Evolutionary conservation across 2,113 vertebrate genomes (phyloP).

Genomic region (Edolisoma coerulescens): DNA sequence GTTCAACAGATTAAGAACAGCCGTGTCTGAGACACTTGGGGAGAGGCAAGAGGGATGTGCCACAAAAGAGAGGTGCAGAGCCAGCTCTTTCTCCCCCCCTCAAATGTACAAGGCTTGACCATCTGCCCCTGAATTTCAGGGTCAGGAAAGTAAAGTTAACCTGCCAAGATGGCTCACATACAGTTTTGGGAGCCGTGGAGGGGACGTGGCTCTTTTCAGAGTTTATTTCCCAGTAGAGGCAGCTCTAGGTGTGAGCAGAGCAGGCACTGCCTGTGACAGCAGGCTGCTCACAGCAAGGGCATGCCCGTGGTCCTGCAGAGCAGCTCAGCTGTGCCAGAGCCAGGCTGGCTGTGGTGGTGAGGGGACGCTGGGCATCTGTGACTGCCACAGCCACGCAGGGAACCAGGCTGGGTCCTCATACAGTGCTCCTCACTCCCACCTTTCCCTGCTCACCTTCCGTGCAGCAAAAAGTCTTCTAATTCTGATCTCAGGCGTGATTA

Average conservation of each 20-base stretch:
- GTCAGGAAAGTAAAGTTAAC: neutral
- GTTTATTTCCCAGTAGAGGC: neutral
- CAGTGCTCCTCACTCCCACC: neutral
- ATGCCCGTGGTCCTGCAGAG: neutral
- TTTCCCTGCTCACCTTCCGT: neutral
- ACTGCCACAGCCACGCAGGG: neutral
- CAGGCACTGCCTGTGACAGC: neutral
- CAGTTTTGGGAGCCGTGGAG: neutral
- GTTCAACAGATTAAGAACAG: neutral
- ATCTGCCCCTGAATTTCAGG: neutral
- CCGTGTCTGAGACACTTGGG: rapidly evolving
- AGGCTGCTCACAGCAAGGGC: neutral
- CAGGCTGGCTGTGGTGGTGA: neutral
- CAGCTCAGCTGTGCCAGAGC: neutral
- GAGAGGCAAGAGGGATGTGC: neutral
- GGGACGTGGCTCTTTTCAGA: neutral
- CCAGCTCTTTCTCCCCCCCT: neutral
- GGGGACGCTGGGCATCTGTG: neutral
- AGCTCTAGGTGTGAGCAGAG: neutral
- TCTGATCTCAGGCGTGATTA: neutral
- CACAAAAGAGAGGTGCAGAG: neutral
- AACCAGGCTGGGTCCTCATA: neutral
- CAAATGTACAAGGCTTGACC: neutral
- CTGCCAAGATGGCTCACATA: neutral
- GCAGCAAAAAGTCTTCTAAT: neutral